These are phyloP conservation scores for Rotaria socialis DNA, from an alignment of 2,888 invertebrate genomes.

Conservation along the genomic window DNA sequence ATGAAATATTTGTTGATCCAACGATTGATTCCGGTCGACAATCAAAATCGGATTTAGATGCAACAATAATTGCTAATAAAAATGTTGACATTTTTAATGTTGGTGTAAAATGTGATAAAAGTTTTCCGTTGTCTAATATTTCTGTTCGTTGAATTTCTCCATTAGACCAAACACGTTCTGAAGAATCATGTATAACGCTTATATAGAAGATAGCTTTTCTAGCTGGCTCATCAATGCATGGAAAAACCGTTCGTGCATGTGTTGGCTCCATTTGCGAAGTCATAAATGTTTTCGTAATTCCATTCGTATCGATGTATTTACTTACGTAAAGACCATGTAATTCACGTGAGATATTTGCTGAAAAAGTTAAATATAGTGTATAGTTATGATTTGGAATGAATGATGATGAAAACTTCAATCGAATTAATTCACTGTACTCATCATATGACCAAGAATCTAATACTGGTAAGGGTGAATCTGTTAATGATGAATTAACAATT, in stretches of 20 bases:
- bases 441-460: neutral
- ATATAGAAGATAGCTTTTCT: slow-evolving; percentile 53
- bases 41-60: slow-evolving; percentile 72
- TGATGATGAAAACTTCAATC: neutral
- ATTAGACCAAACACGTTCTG: slow-evolving; percentile 52
- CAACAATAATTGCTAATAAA: slow-evolving; percentile 80
- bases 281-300: slow-evolving; percentile 1
- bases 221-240: slow-evolving; percentile 55
- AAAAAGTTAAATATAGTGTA: neutral
- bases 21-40: slow-evolving; percentile 37
- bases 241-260: slow-evolving; percentile 52
- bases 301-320: neutral
- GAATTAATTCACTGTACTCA: neutral
- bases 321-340: slow-evolving; percentile 25
- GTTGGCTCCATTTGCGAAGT: slow-evolving; percentile 35
- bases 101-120: slow-evolving; percentile 67
- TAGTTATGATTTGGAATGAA: neutral
- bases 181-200: slow-evolving; percentile 51
- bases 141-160: slow-evolving; percentile 51
- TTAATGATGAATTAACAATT: neutral
- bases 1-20: slow-evolving; percentile 24
- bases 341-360: neutral
- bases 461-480: neutral
- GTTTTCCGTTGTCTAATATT: slow-evolving; percentile 42
- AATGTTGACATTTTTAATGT: slow-evolving; percentile 91